Conservation (phyloP, 1,140 invertebrate species). For the Antheraea mylitta region DNA sequence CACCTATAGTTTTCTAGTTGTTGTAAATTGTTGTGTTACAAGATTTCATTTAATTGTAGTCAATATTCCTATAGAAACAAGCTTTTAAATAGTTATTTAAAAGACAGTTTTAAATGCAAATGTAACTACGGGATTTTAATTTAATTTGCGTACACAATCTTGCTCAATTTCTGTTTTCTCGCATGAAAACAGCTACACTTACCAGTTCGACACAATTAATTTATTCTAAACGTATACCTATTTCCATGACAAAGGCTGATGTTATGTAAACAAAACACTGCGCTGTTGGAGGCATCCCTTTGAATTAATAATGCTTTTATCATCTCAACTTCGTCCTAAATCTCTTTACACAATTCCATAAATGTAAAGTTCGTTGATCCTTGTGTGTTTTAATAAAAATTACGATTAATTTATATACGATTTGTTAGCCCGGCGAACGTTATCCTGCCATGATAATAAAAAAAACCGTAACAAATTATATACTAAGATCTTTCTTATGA, state of each 20-base stretch:
- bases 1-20: too few species aligned
- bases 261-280: conserved; percentile 26
- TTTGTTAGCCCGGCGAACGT: too few species aligned
- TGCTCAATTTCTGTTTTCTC: conserved; percentile 8
- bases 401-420: background rate
- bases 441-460: too few species aligned
- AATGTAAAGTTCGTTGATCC: background rate
- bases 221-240: conserved; percentile 25
- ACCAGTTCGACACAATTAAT: conserved; percentile 20
- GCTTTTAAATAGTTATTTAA: background rate
- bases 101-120: background rate
- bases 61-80: background rate
- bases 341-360: background rate
- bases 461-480: too few species aligned
- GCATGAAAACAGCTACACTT: conserved; percentile 17
- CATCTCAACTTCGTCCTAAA: conserved; percentile 14
- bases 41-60: background rate
- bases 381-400: background rate
- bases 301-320: conserved; percentile 23
- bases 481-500: too few species aligned
- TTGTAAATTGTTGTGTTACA: too few species aligned
- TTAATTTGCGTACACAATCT: background rate
- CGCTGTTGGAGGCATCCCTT: conserved; percentile 22
- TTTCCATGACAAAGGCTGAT: conserved; percentile 32
- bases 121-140: background rate